Evolutionary conservation across 1,140 invertebrate genomes (phyloP), one percentile per base, ranked within the genome.

Genomic region (Lepidurus arcticus): DNA sequence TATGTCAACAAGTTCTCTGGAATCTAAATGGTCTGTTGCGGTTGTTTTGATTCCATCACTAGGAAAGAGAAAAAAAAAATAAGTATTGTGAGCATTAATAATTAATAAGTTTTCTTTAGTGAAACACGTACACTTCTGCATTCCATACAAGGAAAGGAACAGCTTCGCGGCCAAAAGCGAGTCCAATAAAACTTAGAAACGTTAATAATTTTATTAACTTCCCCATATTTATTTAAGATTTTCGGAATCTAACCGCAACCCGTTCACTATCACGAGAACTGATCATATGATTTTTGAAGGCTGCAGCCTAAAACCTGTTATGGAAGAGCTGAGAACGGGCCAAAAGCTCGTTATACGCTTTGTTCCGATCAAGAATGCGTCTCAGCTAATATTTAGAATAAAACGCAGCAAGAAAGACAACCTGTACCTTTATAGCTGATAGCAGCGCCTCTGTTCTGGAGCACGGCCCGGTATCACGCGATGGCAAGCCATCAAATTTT

Each of bases 211-310:
- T 9, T 65, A 65, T 65, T 11, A 65, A 65, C 53, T 65, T 13
- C 53, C 53, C 16, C 53, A 65, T 65, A 7, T 65, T 65, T 65
- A n/a, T 16, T 21, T 16, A 65, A 65, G 53, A 65, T 4, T 13
- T 65, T 65, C 13, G 21, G 53, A 16, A 65, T 21, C 53, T n/a
- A 65, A n/a, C 53, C 53, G 21, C 53, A 16, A 65, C 7, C 53
- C 16, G 53, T 65, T 21, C 16, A 65, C 53, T n/a, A 65, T 65
- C 53, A 65, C 53, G 53, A 65, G 53, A 65, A 65, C 53, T 65
- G 53, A 65, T 65, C 53, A 65, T 65, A 65, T 65, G 53, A 65
- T 65, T 21, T 65, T 13, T 13, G 16, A 21, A 21, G 53, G 53
- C 16, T 21, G 53, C n/a, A 65, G 6, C 7, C 53, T 7, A 65